Evolutionary conservation across 2,797 vertebrate species (phyloP), one percentile per base, ranked within the genome.

Genomic region (Pagetopsis macropterus): DNA sequence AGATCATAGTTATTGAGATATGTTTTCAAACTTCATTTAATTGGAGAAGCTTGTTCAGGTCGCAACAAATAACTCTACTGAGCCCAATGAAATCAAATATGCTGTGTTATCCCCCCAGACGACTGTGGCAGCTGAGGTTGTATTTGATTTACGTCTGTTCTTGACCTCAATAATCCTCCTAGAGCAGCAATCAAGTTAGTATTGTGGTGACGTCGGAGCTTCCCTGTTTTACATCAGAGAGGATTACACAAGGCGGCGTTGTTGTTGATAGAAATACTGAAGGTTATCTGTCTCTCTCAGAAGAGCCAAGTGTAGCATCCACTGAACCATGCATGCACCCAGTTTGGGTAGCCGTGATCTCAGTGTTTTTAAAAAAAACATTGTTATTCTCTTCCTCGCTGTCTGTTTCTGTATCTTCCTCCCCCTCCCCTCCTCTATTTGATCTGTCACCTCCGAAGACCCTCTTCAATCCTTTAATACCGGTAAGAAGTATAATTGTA

Each of bases 161-260:
- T 85, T 74, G 72, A 82, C 83, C 79, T 84, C 43, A 84, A 83
- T 91, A 90, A 92, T 90, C 89, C 85, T 78, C 79, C 76, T 43
- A 84, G 66, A 89, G 78, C 82, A 84, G 87, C 89, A 91, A 92
- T 92, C 89, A 89, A 85, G 83, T 82, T 79, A 71, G 74, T 80
- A 72, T 66, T 52, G 85, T 58, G 9, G 46, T 91, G 89, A 91
- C 80, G 88, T 86, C 80, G 83, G 75, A 73, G 79, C 78, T 59
- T 80, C 61, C 65, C 65, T 73, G 52, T 27, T 72, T 89, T 89
- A 91, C 87, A 90, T 89, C 90, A 92, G 78, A 76, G 52, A 55
- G 75, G 75, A 87, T 90, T 89, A 89, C 65, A 84, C 71, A 84
- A 86, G 79, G 51, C 33, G 33, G 33, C 71, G 13, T 68, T 50